Conservation (phyloP, 2,888 invertebrate genomes). For the Aspidapion aeneum region DNA sequence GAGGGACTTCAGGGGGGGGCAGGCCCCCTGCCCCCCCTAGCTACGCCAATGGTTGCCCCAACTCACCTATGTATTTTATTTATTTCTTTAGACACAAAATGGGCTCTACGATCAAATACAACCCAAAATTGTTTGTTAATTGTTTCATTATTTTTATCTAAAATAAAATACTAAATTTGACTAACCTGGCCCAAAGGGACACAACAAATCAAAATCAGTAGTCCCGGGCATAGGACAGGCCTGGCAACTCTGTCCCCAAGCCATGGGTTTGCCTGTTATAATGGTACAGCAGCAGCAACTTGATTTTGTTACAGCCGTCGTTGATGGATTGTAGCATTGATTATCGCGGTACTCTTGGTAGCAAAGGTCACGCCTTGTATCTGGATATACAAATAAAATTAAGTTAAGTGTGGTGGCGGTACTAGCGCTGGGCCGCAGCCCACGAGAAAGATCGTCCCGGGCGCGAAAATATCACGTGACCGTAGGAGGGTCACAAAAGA, state of each 20-base stretch:
- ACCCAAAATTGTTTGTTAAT: too few relatives aligned
- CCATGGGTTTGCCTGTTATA: slow-evolving; percentile 63
- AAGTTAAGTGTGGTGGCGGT: neutral
- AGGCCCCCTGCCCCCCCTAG: too few relatives aligned
- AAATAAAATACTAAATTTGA: too few relatives aligned
- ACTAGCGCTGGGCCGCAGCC: too few relatives aligned
- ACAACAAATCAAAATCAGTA: slow-evolving; percentile 66
- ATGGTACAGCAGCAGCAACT: slow-evolving; percentile 80
- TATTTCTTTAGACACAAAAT: neutral
- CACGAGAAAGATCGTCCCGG: too few relatives aligned
- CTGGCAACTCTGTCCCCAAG: slow-evolving; percentile 79
- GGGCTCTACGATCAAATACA: too few relatives aligned
- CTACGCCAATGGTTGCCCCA: too few relatives aligned
- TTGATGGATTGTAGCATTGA: slow-evolving; percentile 72
- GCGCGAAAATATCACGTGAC: too few relatives aligned
- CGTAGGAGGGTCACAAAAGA: too few relatives aligned
- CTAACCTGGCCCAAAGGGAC: slow-evolving; percentile 69
- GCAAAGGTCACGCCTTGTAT: slow-evolving; percentile 78
- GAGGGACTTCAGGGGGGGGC: too few relatives aligned
- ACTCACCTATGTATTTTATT: too few relatives aligned
- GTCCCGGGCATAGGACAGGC: slow-evolving; percentile 70
- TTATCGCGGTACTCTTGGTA: slow-evolving; percentile 71
- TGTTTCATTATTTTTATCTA: slow-evolving; percentile 1
- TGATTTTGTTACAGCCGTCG: slow-evolving; percentile 75
- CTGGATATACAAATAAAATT: slow-evolving; percentile 46